Evolutionary conservation across 2,888 invertebrate genomes (phyloP), one percentile per base, ranked within the genome.

Genomic region (Papilio demoleus): DNA sequence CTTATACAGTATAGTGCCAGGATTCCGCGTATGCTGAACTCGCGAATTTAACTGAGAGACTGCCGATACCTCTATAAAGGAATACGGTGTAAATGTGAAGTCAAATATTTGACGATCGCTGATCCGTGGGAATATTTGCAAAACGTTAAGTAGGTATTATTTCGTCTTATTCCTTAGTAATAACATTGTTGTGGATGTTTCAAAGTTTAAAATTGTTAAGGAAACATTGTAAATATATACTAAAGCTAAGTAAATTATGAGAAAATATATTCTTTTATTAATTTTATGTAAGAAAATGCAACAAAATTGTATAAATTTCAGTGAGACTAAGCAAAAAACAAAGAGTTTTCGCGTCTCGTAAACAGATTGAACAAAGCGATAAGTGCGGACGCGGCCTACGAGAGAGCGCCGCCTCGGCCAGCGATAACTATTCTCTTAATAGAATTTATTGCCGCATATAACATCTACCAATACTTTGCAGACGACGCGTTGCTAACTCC

Each of bases 11-110:
- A 82, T 84, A 81, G 73, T 77, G 83, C 78, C 84, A 75, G 82
- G 79, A 79, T 81, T 83, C 80, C 81, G 78, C 83, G 85, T 85
- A 75, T 74, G 79, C 78, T 83, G 83, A 83, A 75, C 71, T 74
- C 27, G 69, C 62, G 75, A 70, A 74, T 75, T 68, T 70, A 66
- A 73, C 67, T 63, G 66, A 17, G 8, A 56, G 17, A n/a, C 6
- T n/a, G 14, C 31, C n/a, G n/a, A n/a, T 31, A 31, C n/a, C 31
- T 9, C n/a, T 8, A 4, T 27, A n/a, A 56, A 56, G 53, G 53
- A 53, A 53, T 17, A n/a, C 17, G 14, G 4, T n/a, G n/a, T 53
- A 53, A 6, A 50, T 24, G 6, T 24, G 27, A 24, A 14, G 53
- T 53, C n/a, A 56, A 56, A 31, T 56, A 56, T 56, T 56, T 53